Percentiles rank a stretch among this genome's conserved stretches.
These are phyloP conservation scores for Halcyon senegalensis DNA, from an alignment of 2,113 vertebrate genomes.

Conservation along the genomic window DNA sequence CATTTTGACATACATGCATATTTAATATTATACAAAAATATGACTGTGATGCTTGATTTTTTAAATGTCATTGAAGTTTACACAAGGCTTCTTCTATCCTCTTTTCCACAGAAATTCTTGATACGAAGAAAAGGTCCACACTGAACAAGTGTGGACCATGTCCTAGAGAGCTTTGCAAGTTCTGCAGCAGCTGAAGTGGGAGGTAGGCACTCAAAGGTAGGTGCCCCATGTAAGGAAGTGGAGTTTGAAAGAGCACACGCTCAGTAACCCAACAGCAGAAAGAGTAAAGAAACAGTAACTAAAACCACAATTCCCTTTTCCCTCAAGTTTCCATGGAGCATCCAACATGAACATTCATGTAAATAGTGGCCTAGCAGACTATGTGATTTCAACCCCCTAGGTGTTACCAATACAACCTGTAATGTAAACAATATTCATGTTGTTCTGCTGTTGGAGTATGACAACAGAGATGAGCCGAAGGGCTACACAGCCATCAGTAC, in stretches of 20 bases:
- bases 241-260: neutral
- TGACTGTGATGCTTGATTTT: neutral
- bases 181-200: neutral
- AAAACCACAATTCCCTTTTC: neutral
- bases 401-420: neutral
- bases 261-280: neutral
- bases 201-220: neutral
- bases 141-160: neutral
- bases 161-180: neutral
- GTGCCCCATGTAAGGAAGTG: neutral
- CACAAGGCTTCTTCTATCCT: neutral
- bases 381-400: neutral
- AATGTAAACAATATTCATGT: neutral
- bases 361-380: neutral
- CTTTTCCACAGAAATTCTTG: neutral
- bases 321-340: neutral
- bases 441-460: neutral
- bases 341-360: accelerated
- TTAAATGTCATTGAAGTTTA: slow-evolving; percentile 23
- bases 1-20: slow-evolving; percentile 24
- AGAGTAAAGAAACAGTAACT: neutral
- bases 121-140: neutral
- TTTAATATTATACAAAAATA: slow-evolving; percentile 47
- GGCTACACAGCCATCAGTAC: neutral
- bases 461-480: neutral